These are phyloP conservation scores for Pogona vitticeps DNA, from an alignment of 2,113 vertebrate species.

Conservation along the genomic window DNA sequence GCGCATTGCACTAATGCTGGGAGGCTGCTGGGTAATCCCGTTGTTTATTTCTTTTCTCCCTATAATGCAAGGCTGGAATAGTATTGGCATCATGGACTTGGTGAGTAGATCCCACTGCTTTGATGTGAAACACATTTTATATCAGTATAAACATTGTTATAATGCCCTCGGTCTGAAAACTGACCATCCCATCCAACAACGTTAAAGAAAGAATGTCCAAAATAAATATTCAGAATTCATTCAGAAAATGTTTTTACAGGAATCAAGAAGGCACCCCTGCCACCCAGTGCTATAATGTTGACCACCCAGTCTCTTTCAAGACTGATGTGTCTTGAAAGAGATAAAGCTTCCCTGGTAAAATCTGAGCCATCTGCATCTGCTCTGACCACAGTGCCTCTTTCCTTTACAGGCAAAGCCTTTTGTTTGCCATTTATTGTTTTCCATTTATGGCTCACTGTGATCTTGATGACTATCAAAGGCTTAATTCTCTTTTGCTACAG, in stretches of 20 bases:
- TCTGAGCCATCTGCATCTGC: not conserved
- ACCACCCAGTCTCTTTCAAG: too few relatives aligned
- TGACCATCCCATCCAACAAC: not conserved
- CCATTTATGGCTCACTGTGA: not conserved
- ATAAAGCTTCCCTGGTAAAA: not conserved
- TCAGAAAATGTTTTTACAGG: not conserved
- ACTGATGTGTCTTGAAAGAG: not conserved
- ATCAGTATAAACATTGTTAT: not conserved
- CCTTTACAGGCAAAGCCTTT: too few relatives aligned
- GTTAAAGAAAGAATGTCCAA: not conserved
- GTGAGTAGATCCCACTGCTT: slow-evolving; percentile 76
- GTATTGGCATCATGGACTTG: slow-evolving; percentile 92
- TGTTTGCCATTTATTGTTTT: not conserved
- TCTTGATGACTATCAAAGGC: not conserved
- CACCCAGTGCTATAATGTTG: not conserved
- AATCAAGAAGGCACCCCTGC: not conserved
- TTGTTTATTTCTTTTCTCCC: slow-evolving; percentile 97
- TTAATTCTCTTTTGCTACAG: not conserved
- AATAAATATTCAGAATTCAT: not conserved
- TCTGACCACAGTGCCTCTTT: not conserved
- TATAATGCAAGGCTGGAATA: slow-evolving; percentile 99
- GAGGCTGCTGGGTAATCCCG: slow-evolving; percentile 97
- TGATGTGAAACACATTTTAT: not conserved
- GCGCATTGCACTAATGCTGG: slow-evolving; percentile 92
- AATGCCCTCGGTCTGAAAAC: not conserved